Percentiles rank a stretch among this genome's conserved stretches.
These are phyloP conservation scores for Tipula vernalis DNA, from an alignment of 2,888 invertebrate genomes.

Conservation along the genomic window DNA sequence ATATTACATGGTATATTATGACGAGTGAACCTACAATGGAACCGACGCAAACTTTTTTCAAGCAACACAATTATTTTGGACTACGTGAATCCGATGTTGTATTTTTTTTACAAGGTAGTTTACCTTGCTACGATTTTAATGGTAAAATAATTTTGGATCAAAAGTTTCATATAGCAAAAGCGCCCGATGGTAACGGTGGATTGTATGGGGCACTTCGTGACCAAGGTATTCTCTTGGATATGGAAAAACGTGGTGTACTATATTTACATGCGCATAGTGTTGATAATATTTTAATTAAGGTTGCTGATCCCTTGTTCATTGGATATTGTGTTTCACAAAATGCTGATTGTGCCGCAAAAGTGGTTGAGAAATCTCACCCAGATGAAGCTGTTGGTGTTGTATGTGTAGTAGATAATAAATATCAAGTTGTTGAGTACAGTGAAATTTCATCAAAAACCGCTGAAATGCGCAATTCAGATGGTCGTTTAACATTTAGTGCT, in stretches of 20 bases:
- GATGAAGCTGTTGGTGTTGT: slow-evolving; percentile 94
- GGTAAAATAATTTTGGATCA: slow-evolving; percentile 85
- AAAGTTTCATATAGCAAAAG: slow-evolving; percentile 66
- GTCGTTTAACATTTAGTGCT: slow-evolving; percentile 77
- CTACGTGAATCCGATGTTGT: slow-evolving; percentile 66
- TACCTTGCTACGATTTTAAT: slow-evolving; percentile 89
- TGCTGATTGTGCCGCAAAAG: slow-evolving; percentile 94
- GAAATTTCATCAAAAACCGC: slow-evolving; percentile 85
- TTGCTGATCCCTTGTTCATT: slow-evolving; percentile 93
- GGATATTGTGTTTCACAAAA: slow-evolving; percentile 83
- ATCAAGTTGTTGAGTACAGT: slow-evolving; percentile 93
- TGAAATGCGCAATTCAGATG: slow-evolving; percentile 61
- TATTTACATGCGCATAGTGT: slow-evolving; percentile 96
- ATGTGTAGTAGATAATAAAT: slow-evolving; percentile 80
- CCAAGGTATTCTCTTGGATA: slow-evolving; percentile 66
- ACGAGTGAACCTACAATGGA: slow-evolving; percentile 89
- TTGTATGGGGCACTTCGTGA: slow-evolving; percentile 66
- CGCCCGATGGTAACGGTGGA: slow-evolving; percentile 89
- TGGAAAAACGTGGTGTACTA: slow-evolving; percentile 63
- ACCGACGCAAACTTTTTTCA: slow-evolving; percentile 70
- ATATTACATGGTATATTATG: slow-evolving; percentile 88
- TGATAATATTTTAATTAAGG: slow-evolving; percentile 97
- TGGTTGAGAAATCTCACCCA: slow-evolving; percentile 83
- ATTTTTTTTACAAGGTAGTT: slow-evolving; percentile 82
- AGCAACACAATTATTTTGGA: slow-evolving; percentile 73